A percentile compares a stretch with the other conserved stretches of the same genome.
These are phyloP conservation scores for Pheucticus melanocephalus DNA, from an alignment of 2,113 vertebrate species.

Conservation along the genomic window DNA sequence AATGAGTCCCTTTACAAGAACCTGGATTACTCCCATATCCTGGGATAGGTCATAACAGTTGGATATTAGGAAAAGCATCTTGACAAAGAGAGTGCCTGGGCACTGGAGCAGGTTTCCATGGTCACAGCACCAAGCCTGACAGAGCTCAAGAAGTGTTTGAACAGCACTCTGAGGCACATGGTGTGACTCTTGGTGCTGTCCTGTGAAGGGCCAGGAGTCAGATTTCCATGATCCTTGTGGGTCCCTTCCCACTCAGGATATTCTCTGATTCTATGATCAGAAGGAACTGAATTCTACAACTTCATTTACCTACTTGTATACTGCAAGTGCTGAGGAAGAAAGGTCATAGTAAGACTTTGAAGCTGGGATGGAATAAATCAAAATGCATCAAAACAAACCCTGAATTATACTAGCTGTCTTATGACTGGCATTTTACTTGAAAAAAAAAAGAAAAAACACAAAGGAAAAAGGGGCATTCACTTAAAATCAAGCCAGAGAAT, in stretches of 20 bases:
- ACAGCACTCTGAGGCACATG: fast-evolving
- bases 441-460: not conserved
- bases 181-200: not conserved
- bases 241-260: not conserved
- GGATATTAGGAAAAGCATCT: too few relatives aligned
- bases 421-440: not conserved
- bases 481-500: not conserved
- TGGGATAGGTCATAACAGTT: too few relatives aligned
- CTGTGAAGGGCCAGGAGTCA: not conserved
- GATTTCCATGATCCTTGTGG: not conserved
- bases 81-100: not conserved
- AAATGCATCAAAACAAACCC: not conserved
- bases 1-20: too few relatives aligned
- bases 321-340: not conserved
- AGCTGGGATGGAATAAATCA: not conserved
- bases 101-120: not conserved
- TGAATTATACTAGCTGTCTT: not conserved
- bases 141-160: not conserved
- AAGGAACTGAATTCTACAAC: not conserved
- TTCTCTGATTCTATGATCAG: not conserved
- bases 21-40: not conserved
- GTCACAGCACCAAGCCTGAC: not conserved
- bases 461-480: not conserved
- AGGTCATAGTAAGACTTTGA: not conserved
- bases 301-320: not conserved